Evolutionary conservation across 2,888 invertebrate species (phyloP).

Genomic region (Caenorhabditis becei): DNA sequence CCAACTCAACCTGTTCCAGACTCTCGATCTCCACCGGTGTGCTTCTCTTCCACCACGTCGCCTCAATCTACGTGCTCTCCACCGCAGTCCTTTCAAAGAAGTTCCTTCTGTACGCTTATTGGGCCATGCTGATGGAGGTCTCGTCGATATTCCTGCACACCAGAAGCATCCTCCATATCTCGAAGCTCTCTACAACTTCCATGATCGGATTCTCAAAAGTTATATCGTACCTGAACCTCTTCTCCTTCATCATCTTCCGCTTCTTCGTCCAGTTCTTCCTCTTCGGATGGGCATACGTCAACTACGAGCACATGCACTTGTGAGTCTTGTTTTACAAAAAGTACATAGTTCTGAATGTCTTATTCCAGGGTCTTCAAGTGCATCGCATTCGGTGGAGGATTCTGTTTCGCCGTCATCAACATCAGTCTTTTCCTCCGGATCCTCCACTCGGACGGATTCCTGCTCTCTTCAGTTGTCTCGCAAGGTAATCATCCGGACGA

Average conservation of each 20-base stretch:
- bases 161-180: conserved; percentile 66
- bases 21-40: conserved; percentile 70
- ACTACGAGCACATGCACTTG: conserved; percentile 68
- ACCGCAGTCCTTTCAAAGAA: conserved; percentile 66
- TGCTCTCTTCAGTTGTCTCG: conserved; percentile 62
- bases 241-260: conserved; percentile 68
- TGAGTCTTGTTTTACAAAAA: conserved; percentile 33
- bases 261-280: conserved; percentile 67
- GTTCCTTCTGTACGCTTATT: conserved; percentile 70
- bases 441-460: conserved; percentile 69
- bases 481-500: conserved; percentile 38
- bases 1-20: conserved; percentile 39
- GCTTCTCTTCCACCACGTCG: conserved; percentile 69
- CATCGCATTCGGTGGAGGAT: conserved; percentile 65
- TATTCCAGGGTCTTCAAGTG: conserved; percentile 59
- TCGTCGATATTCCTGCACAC: conserved; percentile 69
- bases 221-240: conserved; percentile 60
- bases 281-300: conserved; percentile 68
- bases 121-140: conserved; percentile 72
- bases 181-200: conserved; percentile 64
- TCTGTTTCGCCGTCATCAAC: conserved; percentile 68
- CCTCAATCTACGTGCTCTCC: conserved; percentile 65
- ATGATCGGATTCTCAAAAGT: conserved; percentile 67
- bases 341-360: no score
- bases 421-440: conserved; percentile 65